Base-by-base conservation (phyloP, 2,113 vertebrate species). In the Brienomyrus brachyistius region DNA sequence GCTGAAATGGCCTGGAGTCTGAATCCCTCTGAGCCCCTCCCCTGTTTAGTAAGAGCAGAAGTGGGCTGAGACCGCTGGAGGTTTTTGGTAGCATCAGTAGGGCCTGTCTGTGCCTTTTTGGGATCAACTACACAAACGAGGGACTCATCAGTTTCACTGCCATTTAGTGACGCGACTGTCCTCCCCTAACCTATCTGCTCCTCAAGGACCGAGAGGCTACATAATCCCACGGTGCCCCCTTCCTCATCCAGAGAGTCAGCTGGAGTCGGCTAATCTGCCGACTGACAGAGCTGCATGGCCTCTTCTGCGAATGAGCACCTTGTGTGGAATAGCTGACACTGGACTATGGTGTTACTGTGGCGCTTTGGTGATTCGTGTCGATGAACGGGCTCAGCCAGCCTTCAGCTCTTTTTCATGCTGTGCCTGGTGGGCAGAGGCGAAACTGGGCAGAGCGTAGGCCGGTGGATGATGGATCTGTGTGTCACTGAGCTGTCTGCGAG, bases 381-480 rank as follows among this genome's bases (percentile, higher is more conserved):
- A 17, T 77, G 70, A 40, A 40, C 13, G 91, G 91, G 91, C 91
- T 91, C 89, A 89, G 91, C 86, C 88, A 89, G 91, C 92, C 91
- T 91, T 90, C 89, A 91, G 88, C 40, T 86, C 83, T 88, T 87
- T 88, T 91, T 47, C 89, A 89, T 59, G 83, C 80, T 74, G 89
- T 89, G 90, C 89, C 82, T 62, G 40, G 91, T 93, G 88, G 93
- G 91, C 93, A 92, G 91, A 93, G 93, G 93, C 92, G 91, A 31
- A 70, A 92, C 92, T 92, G 88, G 93, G 90, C 93, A 48, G 82
- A 86, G 90, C 91, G 91, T 90, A 90, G 89, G 89, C 90, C 91
- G 91, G 92, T 88, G 88, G 90, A 93, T 92, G 92, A 93, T 92
- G 89, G 92, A 93, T 93, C 88, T 77, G 80, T 52, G 85, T 92